A percentile compares a stretch with the other conserved stretches of the same genome.
phyloP scores from a whole-genome alignment of 2,113 vertebrate genomes.

The Bufo bufo region DNA sequence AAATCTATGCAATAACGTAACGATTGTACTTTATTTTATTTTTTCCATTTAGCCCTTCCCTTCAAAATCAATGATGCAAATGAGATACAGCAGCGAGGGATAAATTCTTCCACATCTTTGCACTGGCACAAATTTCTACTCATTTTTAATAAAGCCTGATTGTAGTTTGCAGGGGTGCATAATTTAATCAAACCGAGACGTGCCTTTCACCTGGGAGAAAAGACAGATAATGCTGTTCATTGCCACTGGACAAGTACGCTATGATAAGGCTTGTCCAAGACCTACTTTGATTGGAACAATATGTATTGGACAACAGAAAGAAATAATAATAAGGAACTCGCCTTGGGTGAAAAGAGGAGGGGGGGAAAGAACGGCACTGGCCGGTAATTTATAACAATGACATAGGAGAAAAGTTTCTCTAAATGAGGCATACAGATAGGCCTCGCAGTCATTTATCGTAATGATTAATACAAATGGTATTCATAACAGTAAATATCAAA shows the following conservation, averaged over 20 bases:
- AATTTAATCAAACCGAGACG: conserved; percentile 96
- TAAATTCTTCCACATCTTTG: conserved; percentile 97
- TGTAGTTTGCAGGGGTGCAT: conserved; percentile 99
- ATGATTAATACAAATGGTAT: conserved; percentile 99
- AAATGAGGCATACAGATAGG: conserved; percentile 99
- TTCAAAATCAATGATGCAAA: conserved; percentile 99
- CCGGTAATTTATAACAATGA: conserved; percentile 99
- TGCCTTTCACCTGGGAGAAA: conserved; percentile 76
- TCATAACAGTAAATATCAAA: conserved; percentile 99
- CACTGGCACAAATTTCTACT: conserved; percentile 93
- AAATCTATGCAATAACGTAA: conserved; percentile 87
- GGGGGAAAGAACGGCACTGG: conserved; percentile 75
- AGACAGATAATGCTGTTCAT: conserved; percentile 62
- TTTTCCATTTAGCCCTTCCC: conserved; percentile 76
- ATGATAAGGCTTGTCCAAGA: conserved; percentile 77
- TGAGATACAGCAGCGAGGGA: conserved; percentile 98
- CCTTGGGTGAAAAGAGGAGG: conserved; percentile 85
- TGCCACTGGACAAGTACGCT: conserved; percentile 70
- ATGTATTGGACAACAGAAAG: conserved; percentile 79
- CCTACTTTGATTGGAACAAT: conserved; percentile 76
- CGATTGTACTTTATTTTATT: conserved; percentile 80
- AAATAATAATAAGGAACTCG: conserved; percentile 75
- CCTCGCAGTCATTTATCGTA: conserved; percentile 99
- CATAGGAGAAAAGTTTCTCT: conserved; percentile 98
- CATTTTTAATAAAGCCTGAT: conserved; percentile 99